Base-by-base conservation (phyloP, 2,888 invertebrate species). In the Agriopis leucophaearia region DNA sequence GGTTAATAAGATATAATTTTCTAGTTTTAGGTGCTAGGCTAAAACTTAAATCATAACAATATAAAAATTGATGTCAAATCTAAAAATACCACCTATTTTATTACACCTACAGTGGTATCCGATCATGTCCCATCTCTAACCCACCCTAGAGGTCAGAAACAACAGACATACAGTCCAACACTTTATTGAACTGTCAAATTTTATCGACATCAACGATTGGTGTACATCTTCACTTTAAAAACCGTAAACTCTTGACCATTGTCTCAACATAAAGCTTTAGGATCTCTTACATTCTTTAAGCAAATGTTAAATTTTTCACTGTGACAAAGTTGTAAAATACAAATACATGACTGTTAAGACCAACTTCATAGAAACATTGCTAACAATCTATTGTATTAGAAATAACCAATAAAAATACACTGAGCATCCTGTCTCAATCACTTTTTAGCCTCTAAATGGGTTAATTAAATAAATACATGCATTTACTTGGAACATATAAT, bases 401-500 rank as follows among this genome's bases (percentile, higher is more conserved):
- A 74, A 72, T 70, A 70, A 72, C 86, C 83, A 82, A 85, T 83
- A 74, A 79, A 78, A 74, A 65, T 60, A 40, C 64, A 64, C 64
- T 63, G 48, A 9, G 69, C 76, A 82, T 87, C 86, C 87, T 86
- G 87, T 70, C 70, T 45, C 67, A 73, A 69, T 74, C 69, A 74
- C 80, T 75, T 77, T 79, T 70, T 62, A 60, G 87, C 77, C 66
- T 88, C 72, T 74, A 88, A 88, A 88, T 88, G 74, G 82, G 74
- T 82, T 84, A 75, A 88, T 88, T 88, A 73, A 61, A 64, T 70
- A 65, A 61, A 57, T 65, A 67, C 64, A 64, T 63, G 48, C 2
- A 10, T 42, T 64, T 63, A 60, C 16, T 58, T 18, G 56, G 60
- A 61, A 69, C 72, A 56, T 54, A 36, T 58, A 48, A 50, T 40